A percentile compares a stretch with the other conserved stretches of the same genome.
phyloP scores from a whole-genome alignment of 37 sponge, comb jelly and placozoan species.

The Spongilla lacustris region DNA sequence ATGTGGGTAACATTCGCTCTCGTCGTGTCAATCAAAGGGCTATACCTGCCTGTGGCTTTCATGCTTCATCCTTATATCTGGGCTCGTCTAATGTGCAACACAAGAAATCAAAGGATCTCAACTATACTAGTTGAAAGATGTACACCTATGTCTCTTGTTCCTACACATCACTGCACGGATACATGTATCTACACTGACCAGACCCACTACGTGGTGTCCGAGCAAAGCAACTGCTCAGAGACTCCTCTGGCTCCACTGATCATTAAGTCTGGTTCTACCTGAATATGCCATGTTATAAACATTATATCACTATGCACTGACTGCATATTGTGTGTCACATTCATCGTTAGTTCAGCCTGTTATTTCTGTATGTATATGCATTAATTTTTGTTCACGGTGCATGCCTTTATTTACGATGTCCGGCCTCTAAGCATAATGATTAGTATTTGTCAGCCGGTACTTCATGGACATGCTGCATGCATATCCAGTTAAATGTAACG shows the following conservation, averaged over 20 bases:
- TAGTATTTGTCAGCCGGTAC: no score
- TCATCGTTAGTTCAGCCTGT: no score
- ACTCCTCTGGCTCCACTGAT: neutral
- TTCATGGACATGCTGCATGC: no score
- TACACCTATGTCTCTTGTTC: neutral
- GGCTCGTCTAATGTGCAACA: neutral
- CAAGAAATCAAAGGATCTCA: neutral
- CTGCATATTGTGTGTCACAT: no score
- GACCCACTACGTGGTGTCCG: neutral
- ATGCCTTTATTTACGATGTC: no score
- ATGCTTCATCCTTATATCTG: neutral
- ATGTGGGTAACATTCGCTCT: neutral
- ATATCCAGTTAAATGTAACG: no score
- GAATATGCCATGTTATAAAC: no score
- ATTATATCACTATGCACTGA: no score
- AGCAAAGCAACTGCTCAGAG: neutral
- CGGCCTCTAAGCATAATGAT: no score
- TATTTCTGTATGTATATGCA: no score
- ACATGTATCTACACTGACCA: neutral
- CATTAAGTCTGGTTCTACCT: neutral
- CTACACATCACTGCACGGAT: neutral
- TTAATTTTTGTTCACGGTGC: no score
- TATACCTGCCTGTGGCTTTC: neutral
- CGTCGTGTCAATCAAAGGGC: neutral
- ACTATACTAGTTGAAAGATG: neutral